Base-by-base conservation (phyloP, 2,888 invertebrate genomes). In the Acleris holmiana region DNA sequence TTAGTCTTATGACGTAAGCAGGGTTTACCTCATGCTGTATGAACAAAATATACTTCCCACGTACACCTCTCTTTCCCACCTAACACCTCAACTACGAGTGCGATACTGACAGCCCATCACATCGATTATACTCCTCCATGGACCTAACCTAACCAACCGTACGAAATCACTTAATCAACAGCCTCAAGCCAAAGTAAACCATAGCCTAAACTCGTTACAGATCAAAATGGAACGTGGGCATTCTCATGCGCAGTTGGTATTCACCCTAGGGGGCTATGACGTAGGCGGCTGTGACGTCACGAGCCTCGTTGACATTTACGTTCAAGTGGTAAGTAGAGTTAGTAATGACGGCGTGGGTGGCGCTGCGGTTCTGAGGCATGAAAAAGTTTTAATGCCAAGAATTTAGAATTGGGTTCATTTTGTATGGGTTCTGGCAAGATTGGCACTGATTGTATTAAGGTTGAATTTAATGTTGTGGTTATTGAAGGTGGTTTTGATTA, bases 281-380 rank as follows among this genome's bases (percentile, higher is more conserved):
- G 64, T 59, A 54, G 50, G 41, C 41, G 35, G n/a, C n/a, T 13
- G 44, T 64, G 64, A 64, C 64, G 64, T 64, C 64, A 63, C 63
- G 19, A 47, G 58, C 58, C 58, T 64, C 58, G 64, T 59, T 64
- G 58, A 64, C 64, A 59, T 58, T 64, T 17, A 7, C 17, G n/a
- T 29, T 25, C 29, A 23, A 51, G 29, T 17, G 51, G 58, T 47
- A 46, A 58, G 54, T 53, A 17, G 47, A 53, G 58, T 54, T 58
- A 25, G 29, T 64, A 57, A 58, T 35, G 40, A 44, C 7, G 47
- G 46, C 40, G 23, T 53, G 51, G 57, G 57, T 17, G 40, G 51
- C 25, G 47, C 35, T 62, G 19, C 19, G 21, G 49, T 29, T 47
- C 19, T 13, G 18, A 35, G 35, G 35, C 13, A 35, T 13, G 4